Evolutionary conservation across 2,888 invertebrate species (phyloP), one percentile per base, ranked within the genome.

Genomic region (Zaprionus lineosus): DNA sequence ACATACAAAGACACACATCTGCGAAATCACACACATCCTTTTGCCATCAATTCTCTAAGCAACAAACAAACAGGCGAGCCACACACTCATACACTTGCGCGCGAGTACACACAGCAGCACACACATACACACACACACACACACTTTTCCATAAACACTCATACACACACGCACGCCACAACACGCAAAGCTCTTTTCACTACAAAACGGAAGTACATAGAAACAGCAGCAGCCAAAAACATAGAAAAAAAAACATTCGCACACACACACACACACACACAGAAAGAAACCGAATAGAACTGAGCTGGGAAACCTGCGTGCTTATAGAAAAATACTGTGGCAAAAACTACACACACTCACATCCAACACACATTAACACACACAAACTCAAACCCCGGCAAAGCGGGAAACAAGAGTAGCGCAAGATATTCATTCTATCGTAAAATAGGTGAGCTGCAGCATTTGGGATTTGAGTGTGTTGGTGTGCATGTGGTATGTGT

Each of bases 41-140:
- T 81, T 81, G 73, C 81, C 81, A 81, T 81, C 81, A 81, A 81
- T 81, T 81, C 84, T 81, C 84, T 84, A 74, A 81, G 84, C 84
- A 84, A 72, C 78, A 84, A 83, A 79, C 78, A 79, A 79, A 74
- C 82, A 82, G 71, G 59, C 62, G 44, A 65, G 70, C 39, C 63
- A 50, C 65, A 57, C 72, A 62, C 43, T 36, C 26, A 44, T 16
- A 46, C 62, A 62, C 59, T n/a, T n/a, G n/a, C n/a, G n/a, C n/a
- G n/a, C n/a, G n/a, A n/a, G n/a, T n/a, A 57, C 63, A 46, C 52
- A 21, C 72, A 62, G 34, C 31, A 19, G 34, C 19, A 44, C 61
- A 62, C 59, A 53, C 63, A 46, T 50, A 24, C 36, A 40, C 29
- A 21, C 46, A 34, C 57, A 59, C 29, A 43, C 50, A 63, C 46